phyloP scores from a whole-genome alignment of 2,888 invertebrate species.

The Scotopteryx bipunctaria region DNA sequence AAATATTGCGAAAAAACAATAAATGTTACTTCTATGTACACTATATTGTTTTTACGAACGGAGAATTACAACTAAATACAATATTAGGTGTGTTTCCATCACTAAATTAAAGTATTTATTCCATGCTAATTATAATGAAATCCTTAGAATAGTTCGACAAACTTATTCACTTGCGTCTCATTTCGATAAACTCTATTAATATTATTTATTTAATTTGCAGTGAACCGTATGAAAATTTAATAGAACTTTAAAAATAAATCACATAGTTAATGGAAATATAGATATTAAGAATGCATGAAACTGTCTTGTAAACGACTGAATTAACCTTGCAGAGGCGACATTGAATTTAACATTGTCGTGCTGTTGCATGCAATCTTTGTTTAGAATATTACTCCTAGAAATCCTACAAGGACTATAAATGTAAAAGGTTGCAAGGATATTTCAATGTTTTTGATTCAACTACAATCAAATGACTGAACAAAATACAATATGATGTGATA shows the following conservation, averaged over 20 bases:
- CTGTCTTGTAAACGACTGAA: slow-evolving; percentile 6
- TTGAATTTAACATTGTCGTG: slow-evolving; percentile 7
- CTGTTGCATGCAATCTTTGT: slow-evolving; percentile 8
- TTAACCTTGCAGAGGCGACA: slow-evolving; percentile 15
- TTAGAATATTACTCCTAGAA: neutral
- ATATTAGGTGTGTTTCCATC: neutral
- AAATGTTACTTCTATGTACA: too few relatives aligned
- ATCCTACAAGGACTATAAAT: neutral
- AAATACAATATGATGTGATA: too few relatives aligned
- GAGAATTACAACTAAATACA: too few relatives aligned
- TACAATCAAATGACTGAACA: too few relatives aligned
- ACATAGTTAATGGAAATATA: neutral
- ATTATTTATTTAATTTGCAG: neutral
- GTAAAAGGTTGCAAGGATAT: neutral
- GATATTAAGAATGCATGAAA: slow-evolving; percentile 16
- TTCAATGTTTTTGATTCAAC: neutral
- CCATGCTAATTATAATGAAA: neutral
- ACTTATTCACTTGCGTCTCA: neutral
- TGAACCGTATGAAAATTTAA: neutral
- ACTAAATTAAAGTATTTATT: neutral
- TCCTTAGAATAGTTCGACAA: neutral
- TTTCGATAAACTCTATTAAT: neutral
- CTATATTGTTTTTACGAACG: too few relatives aligned
- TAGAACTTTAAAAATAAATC: neutral
- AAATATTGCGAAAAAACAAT: too few relatives aligned